Evolutionary conservation across 2,113 vertebrate genomes (phyloP), one percentile per base, ranked within the genome.

Genomic region (Xenus cinereus): DNA sequence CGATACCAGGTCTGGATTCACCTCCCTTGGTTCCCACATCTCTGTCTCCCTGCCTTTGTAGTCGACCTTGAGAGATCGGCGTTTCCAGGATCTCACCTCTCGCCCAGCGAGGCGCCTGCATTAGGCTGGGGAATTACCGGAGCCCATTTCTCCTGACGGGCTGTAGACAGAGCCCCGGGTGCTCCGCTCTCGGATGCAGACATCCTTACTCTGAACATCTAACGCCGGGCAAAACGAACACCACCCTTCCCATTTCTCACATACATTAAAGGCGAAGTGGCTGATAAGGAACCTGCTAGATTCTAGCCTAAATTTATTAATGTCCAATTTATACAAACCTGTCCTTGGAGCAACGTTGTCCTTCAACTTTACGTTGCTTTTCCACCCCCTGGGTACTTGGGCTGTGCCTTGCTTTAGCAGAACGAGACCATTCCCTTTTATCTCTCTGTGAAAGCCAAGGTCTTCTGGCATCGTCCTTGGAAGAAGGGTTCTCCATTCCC

Each of bases 121-220:
- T 54, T 20, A 32, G 46, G 22, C 75, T 54, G 71, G 33, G 1
- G 75, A 23, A 46, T 60, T 48, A 50, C 24, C 30, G 1, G 59
- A n/a, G 46, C 90, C 80, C 74, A 12, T 9, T 27, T 26, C 32
- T 21, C 10, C 59, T 24, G 2, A 0, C 2, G 81, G 92, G 39
- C 76, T 24, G 17, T 18, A 91, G 95, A 68, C 83, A 75, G 89
- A 83, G 92, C 92, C 92, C 87, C 80, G 21, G 92, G 94, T 92
- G 94, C 92, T 92, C 66, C 1, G 5, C 71, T 37, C 69, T 46
- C 39, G 6, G 80, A 15, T 62, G 60, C 72, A 95, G 85, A 83
- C 85, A 2, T 66, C 88, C 74, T 80, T 7, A 2, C 89, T 59
- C 33, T 45, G 74, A 80, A 89, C 84, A 43, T 73, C 84, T 43